Conservation (phyloP, 1,140 invertebrate genomes). For the Ips nitidus region DNA sequence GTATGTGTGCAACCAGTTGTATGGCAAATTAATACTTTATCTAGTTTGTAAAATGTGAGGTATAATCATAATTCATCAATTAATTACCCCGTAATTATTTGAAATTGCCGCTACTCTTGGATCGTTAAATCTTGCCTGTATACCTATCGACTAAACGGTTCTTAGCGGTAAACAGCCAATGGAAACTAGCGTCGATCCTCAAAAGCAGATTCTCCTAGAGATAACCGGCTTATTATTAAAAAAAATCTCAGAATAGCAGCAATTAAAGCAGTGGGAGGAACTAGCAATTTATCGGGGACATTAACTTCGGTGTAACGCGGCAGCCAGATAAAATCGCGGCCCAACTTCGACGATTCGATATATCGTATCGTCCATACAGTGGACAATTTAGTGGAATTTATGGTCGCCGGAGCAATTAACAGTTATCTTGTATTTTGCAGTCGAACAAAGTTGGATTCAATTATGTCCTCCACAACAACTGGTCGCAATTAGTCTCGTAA, state of each 20-base stretch:
- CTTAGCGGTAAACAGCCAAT: too few relatives aligned
- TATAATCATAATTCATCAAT: too few relatives aligned
- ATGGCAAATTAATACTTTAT: too few relatives aligned
- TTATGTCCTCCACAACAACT: constrained; percentile 31
- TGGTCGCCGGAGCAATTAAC: constrained; percentile 33
- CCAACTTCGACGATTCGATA: constrained; percentile 19
- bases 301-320: constrained; percentile 26
- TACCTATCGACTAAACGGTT: too few relatives aligned
- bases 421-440: constrained; percentile 36
- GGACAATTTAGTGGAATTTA: constrained; percentile 33
- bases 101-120: too few relatives aligned
- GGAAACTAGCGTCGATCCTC: too few relatives aligned
- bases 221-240: not conserved
- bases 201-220: too few relatives aligned
- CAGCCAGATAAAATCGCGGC: constrained; percentile 24
- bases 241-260: not conserved
- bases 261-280: constrained; percentile 6
- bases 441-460: constrained; percentile 34
- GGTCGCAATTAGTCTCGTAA: constrained; percentile 33
- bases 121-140: too few relatives aligned
- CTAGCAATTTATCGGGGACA: constrained; percentile 20
- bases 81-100: too few relatives aligned
- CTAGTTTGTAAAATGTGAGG: too few relatives aligned
- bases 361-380: constrained; percentile 19
- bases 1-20: too few relatives aligned